Conservation (phyloP, 2,113 vertebrate species). For the Perca schrenkii region DNA sequence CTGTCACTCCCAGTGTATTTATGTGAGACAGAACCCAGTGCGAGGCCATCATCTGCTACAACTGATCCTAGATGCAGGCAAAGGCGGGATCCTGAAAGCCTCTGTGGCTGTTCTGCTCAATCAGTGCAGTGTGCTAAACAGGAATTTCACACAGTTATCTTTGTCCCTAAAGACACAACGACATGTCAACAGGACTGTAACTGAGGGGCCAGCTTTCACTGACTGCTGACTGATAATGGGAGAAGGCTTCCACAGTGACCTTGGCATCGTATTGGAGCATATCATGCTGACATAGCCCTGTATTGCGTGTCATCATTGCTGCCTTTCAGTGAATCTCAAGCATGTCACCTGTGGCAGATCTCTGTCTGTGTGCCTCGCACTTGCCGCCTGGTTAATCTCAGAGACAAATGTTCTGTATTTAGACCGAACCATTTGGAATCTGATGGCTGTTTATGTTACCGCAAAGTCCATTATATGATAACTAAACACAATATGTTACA, state of each 20-base stretch:
- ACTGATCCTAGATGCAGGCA: slow-evolving; percentile 56
- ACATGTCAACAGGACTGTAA: slow-evolving; percentile 68
- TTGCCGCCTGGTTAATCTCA: slow-evolving; percentile 77
- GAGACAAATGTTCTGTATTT: slow-evolving; percentile 78
- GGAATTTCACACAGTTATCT: slow-evolving; percentile 85
- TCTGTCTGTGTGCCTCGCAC: slow-evolving; percentile 58
- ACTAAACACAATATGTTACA: slow-evolving; percentile 60
- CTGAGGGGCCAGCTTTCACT: slow-evolving; percentile 53
- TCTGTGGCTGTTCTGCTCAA: slow-evolving; percentile 65
- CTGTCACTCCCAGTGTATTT: slow-evolving; percentile 60
- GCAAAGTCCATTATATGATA: slow-evolving; percentile 66
- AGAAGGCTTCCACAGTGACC: slow-evolving; percentile 63
- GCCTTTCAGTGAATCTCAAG: slow-evolving; percentile 65
- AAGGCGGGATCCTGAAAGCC: slow-evolving; percentile 47
- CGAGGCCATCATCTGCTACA: slow-evolving; percentile 45
- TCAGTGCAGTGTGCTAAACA: slow-evolving; percentile 64
- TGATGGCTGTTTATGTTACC: slow-evolving; percentile 61
- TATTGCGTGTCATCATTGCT: slow-evolving; percentile 61
- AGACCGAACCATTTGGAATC: slow-evolving; percentile 65
- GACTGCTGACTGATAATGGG: slow-evolving; percentile 58
- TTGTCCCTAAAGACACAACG: slow-evolving; percentile 79
- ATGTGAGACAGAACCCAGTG: slow-evolving; percentile 45
- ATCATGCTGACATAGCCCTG: slow-evolving; percentile 19
- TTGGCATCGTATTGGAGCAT: slow-evolving; percentile 54
- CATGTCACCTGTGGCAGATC: slow-evolving; percentile 78